Base-by-base conservation (phyloP, 2,888 invertebrate genomes). In the Leucophora obtusa region DNA sequence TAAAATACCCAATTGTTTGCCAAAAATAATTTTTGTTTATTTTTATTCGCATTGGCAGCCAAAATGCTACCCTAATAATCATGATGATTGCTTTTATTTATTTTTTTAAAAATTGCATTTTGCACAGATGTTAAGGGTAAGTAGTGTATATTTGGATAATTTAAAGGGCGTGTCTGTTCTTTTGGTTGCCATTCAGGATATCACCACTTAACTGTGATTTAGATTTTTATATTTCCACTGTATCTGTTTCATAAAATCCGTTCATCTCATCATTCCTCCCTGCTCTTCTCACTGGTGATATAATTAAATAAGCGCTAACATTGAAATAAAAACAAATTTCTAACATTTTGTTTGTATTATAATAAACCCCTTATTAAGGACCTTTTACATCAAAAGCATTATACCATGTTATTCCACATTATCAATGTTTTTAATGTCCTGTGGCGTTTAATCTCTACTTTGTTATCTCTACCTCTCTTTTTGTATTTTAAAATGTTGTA, bases 201-300 rank as follows among this genome's bases (percentile, higher is more conserved):
- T 69, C 81, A 59, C 65, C 73, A 81, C 76, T 81, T 81, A 81
- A 77, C 70, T 77, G 77, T 62, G 72, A 76, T 80, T 80, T 80
- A 35, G n/a, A 6, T 5, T 68, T 11, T 17, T 68, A 24, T 71
- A 53, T 60, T 21, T 38, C 6, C 14, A 47, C 2, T 69, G 50
- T 63, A 69, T 65, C 54, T 70, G 21, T 76, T 76, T 71, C 59
- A 74, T 33, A 21, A 53, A 62, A 60, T 66, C 21, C 74, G 47
- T 21, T 18, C 58, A 56, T 50, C 47, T 50, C 28, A 15, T 35
- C 73, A 68, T 18, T 59, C 68, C 79, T 15, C 47, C 14, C 54
- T 58, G 1, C 43, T 8, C n/a, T 9, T 18, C 5, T 24, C 21
- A 28, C 74, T 75, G 70, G 35, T 71, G 79, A 58, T 70, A 80